Percentiles rank a stretch among this genome's conserved stretches.
phyloP scores from a whole-genome alignment of 2,888 invertebrate species.

The Pseudoips prasinana region DNA sequence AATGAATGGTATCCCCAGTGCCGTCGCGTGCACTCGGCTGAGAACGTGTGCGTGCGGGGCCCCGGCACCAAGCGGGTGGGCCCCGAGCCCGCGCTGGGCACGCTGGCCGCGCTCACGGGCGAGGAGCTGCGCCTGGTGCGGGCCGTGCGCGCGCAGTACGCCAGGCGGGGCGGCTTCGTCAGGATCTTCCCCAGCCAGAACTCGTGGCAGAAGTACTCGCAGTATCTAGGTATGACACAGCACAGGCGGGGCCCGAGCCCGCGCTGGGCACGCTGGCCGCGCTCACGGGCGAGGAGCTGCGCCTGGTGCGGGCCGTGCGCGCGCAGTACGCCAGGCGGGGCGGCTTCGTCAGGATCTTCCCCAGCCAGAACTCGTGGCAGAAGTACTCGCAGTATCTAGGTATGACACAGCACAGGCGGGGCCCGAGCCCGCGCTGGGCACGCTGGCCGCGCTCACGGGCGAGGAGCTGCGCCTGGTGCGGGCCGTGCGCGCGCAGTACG shows the following conservation, averaged over 20 bases:
- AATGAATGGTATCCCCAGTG: slow-evolving; percentile 78
- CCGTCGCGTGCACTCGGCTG: slow-evolving; percentile 88
- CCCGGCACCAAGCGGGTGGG: slow-evolving; percentile 64
- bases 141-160: slow-evolving; percentile 89
- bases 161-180: slow-evolving; percentile 93
- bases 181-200: slow-evolving; percentile 95
- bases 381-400: slow-evolving; percentile 90
- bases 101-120: slow-evolving; percentile 76
- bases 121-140: slow-evolving; percentile 91
- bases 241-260: slow-evolving; percentile 69
- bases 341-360: slow-evolving; percentile 95
- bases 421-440: slow-evolving; percentile 41
- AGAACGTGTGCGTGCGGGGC: slow-evolving; percentile 78
- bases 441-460: slow-evolving; percentile 76
- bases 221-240: slow-evolving; percentile 85
- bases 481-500: slow-evolving; percentile 89
- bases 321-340: slow-evolving; percentile 92
- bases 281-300: slow-evolving; percentile 89
- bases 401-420: slow-evolving; percentile 73
- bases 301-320: slow-evolving; percentile 87
- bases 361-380: slow-evolving; percentile 93
- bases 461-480: slow-evolving; percentile 91
- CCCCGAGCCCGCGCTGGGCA: slow-evolving; percentile 41
- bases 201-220: slow-evolving; percentile 92
- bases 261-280: slow-evolving; percentile 30